Evolutionary conservation across 2,888 invertebrate species (phyloP).

Genomic region (Stenoptilia bipunctidactyla): DNA sequence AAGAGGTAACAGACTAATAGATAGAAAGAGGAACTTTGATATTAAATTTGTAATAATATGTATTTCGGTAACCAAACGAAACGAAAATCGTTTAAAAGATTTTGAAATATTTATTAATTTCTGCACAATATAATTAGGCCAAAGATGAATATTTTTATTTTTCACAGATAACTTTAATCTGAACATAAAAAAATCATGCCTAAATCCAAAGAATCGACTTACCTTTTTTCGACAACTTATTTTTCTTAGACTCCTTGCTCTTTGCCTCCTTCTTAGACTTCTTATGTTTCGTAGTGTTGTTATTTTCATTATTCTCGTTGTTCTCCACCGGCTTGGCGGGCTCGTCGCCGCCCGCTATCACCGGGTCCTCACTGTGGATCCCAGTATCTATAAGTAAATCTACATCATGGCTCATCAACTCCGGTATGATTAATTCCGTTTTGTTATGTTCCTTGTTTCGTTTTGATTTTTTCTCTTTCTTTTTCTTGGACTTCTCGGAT

Average conservation of each 20-base stretch:
- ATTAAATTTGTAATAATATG: no score
- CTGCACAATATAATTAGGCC: no score
- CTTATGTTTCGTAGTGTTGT: constrained; percentile 64
- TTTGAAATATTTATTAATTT: no score
- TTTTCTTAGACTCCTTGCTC: constrained; percentile 55
- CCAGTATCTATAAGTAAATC: constrained; percentile 28
- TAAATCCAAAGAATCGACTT: constrained; percentile 8
- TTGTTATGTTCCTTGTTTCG: constrained; percentile 40
- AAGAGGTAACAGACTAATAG: no score
- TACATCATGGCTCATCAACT: constrained; percentile 16
- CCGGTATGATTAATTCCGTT: constrained; percentile 24
- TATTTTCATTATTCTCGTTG: no score
- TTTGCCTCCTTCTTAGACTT: constrained; percentile 57
- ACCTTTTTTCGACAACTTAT: constrained; percentile 59
- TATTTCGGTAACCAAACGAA: no score
- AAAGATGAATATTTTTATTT: no score
- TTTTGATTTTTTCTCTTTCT: constrained; percentile 55
- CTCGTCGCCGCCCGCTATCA: constrained; percentile 18
- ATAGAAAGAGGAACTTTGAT: no score
- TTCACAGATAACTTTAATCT: no score
- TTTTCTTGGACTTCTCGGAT: constrained; percentile 39
- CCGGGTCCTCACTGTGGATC: not conserved
- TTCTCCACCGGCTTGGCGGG: constrained; percentile 26
- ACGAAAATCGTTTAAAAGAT: no score
- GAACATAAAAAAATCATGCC: no score